Evolutionary conservation across 2,888 invertebrate species (phyloP), one percentile per base, ranked within the genome.

Genomic region (Apamea epomidion): DNA sequence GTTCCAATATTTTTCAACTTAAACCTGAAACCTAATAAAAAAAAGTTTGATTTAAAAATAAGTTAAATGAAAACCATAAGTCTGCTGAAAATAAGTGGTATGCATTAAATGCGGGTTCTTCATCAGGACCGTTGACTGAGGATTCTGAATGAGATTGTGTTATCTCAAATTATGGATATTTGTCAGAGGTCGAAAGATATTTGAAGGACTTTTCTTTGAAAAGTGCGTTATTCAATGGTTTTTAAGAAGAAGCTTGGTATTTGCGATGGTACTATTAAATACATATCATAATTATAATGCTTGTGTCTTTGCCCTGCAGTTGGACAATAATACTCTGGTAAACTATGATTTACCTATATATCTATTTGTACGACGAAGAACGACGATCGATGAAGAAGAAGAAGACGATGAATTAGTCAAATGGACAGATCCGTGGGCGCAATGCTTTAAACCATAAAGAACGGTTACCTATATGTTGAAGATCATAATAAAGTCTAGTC

Each of bases 111-210:
- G 65, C 16, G 67, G 62, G 84, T 70, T 42, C 75, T 82, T 79
- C 65, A 73, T 82, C 75, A 83, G 70, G 73, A 80, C 79, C 73
- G 54, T 76, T 54, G 64, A 81, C 78, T 73, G 48, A 75, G 67
- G 69, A 73, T 45, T 62, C 29, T 48, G 65, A 82, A 82, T 78
- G 72, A 81, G 79, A 87, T 83, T 72, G 58, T 71, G 71, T 70
- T 74, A 84, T 78, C 69, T 77, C 58, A 87, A 87, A 81, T 81
- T 75, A 71, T 79, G 42, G 76, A 68, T 71, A 79, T 84, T 85
- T 84, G 72, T 84, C 72, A 84, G 54, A 10, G 32, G 25, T 58
- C 8, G 14, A 78, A 58, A 67, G 29, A 45, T 58, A 74, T 51
- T 72, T 74, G 32, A 76, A 76, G 69, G 16, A 16, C 68, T 60